phyloP scores from a whole-genome alignment of 2,797 vertebrate genomes.

The Typhlichthys eigenmanni region DNA sequence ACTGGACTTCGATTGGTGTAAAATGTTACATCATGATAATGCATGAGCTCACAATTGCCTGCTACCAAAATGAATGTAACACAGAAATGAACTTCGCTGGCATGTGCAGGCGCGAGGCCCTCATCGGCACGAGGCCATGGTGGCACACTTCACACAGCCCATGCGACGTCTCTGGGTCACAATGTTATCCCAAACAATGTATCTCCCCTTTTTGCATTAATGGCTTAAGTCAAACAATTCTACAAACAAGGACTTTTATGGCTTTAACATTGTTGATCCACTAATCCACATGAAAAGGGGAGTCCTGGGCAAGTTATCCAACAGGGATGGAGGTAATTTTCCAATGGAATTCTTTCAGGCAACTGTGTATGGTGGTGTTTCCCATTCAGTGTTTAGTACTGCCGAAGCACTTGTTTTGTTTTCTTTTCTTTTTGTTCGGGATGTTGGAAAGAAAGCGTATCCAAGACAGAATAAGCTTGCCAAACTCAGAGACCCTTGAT shows the following conservation, averaged over 20 bases:
- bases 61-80: too few relatives aligned
- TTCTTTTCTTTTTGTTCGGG: constrained; percentile 78
- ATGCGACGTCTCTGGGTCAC: too few relatives aligned
- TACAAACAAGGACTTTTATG: constrained; percentile 10
- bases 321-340: constrained; percentile 59
- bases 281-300: constrained; percentile 55
- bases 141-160: too few relatives aligned
- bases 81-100: too few relatives aligned
- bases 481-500: constrained; percentile 80
- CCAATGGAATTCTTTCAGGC: constrained; percentile 65
- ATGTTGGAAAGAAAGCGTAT: constrained; percentile 87
- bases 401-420: constrained; percentile 69
- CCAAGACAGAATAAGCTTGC: constrained; percentile 85
- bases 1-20: too few relatives aligned
- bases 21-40: too few relatives aligned
- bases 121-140: too few relatives aligned
- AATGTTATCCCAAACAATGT: too few relatives aligned
- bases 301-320: constrained; percentile 67
- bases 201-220: too few relatives aligned
- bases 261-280: constrained; percentile 56
- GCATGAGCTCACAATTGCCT: too few relatives aligned
- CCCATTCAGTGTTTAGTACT: constrained; percentile 65
- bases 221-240: too few relatives aligned
- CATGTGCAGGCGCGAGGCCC: too few relatives aligned
- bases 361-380: constrained; percentile 77